A percentile compares a stretch with the other conserved stretches of the same genome.
These are phyloP conservation scores for Sarcoramphus papa DNA, from an alignment of 2,797 vertebrate species.

Conservation along the genomic window DNA sequence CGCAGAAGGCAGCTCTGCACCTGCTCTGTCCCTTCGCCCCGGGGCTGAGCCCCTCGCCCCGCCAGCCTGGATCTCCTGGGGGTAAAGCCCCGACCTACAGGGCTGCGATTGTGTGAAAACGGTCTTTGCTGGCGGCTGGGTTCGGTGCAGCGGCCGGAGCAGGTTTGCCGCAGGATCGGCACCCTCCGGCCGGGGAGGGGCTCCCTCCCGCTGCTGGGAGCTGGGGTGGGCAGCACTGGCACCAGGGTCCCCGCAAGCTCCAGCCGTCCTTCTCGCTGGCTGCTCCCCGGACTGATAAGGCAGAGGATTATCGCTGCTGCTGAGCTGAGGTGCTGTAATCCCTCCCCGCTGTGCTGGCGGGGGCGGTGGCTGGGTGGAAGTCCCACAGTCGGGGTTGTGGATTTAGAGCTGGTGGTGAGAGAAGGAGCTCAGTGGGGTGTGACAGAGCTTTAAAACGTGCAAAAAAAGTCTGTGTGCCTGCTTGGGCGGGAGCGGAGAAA, in stretches of 20 bases:
- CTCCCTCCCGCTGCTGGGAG: background rate
- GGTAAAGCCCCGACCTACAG: accelerated
- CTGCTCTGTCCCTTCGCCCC: accelerated
- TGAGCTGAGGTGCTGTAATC: background rate
- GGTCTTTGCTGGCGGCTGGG: background rate
- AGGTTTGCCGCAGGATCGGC: background rate
- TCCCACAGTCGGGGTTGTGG: background rate
- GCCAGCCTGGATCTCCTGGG: accelerated
- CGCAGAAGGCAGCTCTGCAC: background rate
- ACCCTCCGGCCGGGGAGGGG: background rate
- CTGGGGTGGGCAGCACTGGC: accelerated
- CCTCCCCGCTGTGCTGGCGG: background rate
- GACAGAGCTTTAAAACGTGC: background rate
- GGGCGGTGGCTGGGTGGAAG: background rate
- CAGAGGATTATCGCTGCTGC: background rate
- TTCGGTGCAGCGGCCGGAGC: background rate
- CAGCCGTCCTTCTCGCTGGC: background rate
- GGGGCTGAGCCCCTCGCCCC: background rate
- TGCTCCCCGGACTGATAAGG: background rate
- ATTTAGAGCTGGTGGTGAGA: background rate
- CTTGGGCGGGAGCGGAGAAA: background rate
- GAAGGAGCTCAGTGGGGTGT: slow-evolving; percentile 16
- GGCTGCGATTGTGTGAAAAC: background rate
- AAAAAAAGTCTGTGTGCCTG: background rate
- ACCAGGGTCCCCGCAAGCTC: accelerated